Evolutionary conservation across 2,113 vertebrate species (phyloP).

Genomic region (Tyrannus savana): DNA sequence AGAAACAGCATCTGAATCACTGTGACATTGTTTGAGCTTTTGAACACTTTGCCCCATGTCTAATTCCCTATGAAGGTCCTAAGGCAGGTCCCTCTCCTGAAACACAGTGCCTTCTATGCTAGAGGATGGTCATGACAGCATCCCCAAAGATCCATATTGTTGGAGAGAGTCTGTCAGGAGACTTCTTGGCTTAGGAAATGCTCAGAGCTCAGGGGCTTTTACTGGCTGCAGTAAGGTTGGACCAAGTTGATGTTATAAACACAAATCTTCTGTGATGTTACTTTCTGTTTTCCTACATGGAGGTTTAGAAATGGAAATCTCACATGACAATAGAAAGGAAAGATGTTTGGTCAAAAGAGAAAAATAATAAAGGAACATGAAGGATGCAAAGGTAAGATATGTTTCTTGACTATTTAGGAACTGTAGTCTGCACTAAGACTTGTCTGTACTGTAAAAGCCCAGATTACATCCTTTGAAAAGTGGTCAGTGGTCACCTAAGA

Average conservation of each 20-base stretch:
- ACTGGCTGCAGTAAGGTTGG: background rate
- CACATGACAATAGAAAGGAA: background rate
- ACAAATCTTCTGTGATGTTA: background rate
- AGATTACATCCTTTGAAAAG: background rate
- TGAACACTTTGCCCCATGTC: background rate
- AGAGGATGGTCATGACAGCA: background rate
- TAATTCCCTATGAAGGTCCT: background rate
- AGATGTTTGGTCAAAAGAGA: background rate
- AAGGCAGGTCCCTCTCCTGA: background rate
- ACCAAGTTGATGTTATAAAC: background rate
- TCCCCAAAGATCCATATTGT: background rate
- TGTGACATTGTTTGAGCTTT: background rate
- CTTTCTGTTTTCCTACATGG: background rate
- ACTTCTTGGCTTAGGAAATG: background rate
- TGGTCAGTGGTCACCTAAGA: background rate
- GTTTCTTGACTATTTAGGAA: background rate
- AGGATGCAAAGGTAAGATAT: background rate
- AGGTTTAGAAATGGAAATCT: background rate
- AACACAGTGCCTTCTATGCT: background rate
- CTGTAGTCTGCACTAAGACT: background rate
- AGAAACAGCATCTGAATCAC: background rate
- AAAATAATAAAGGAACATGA: background rate
- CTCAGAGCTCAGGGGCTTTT: background rate
- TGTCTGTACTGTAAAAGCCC: background rate
- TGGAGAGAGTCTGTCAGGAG: background rate